A percentile compares a stretch with the other conserved stretches of the same genome.
Conservation (phyloP, 2,113 vertebrate species). For the Gasterosteus aculeatus region DNA sequence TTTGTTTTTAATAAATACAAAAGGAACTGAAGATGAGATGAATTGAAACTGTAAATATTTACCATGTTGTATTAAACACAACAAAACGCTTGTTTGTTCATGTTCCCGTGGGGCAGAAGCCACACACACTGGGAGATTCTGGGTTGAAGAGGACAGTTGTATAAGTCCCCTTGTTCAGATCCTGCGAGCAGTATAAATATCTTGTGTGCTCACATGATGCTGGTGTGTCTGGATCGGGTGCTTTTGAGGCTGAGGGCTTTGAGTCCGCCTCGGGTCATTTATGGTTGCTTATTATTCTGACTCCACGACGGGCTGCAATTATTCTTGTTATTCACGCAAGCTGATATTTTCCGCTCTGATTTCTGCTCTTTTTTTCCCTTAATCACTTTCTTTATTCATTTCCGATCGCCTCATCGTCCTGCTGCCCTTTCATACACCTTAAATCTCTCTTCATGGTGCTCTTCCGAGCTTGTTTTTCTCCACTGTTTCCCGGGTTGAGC, state of each 20-base stretch:
- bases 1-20: background rate
- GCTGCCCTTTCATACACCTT: background rate
- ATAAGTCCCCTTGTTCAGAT: conserved; percentile 9
- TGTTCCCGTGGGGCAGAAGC: background rate
- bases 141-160: background rate
- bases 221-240: background rate
- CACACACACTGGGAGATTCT: conserved; percentile 3
- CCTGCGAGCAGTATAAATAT: background rate
- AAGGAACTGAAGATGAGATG: background rate
- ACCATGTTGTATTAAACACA: background rate
- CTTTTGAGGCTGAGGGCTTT: background rate
- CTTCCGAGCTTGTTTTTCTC: conserved; percentile 2
- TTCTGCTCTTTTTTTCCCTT: conserved; percentile 15
- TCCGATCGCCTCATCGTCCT: background rate
- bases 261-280: conserved; percentile 19
- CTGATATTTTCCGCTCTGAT: conserved; percentile 15
- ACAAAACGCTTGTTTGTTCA: background rate
- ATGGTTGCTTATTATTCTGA: conserved; percentile 32
- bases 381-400: conserved; percentile 34
- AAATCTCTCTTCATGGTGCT: conserved; percentile 5
- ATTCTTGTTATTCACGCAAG: background rate
- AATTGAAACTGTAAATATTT: background rate
- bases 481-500: background rate
- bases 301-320: conserved; percentile 13
- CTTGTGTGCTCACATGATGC: conserved; percentile 13